Evolutionary conservation across 2,888 invertebrate genomes (phyloP), one percentile per base, ranked within the genome.

Genomic region (Drosophila quinaria): DNA sequence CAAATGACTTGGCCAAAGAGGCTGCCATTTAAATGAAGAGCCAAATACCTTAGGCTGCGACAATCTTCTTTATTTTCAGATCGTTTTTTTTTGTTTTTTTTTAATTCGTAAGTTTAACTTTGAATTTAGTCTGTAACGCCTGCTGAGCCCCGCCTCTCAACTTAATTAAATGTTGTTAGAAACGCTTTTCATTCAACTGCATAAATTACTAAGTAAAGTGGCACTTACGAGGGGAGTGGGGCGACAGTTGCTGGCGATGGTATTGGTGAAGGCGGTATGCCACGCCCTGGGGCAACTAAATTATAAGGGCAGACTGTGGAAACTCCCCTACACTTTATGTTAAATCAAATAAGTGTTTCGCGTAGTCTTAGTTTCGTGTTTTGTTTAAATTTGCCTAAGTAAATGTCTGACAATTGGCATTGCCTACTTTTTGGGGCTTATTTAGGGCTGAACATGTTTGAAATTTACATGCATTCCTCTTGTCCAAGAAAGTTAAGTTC

Each of bases 131-230:
- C 50, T 69, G 75, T 50, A 58, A 75, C 73, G 64, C 78, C 77
- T 44, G 10, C 56, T 22, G 22, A 8, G 46, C 49, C 19, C 55
- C 73, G 33, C 55, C 80, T 46, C 64, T 51, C 58, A 70, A 86
- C 86, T 80, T 86, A 85, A 85, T 85, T 86, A 86, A 85, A 85
- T 85, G 82, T 84, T 83, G 82, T 80, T 81, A 74, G 75, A 80
- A 82, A 82, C 73, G 84, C 84, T 84, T 85, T 86, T 81, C 80
- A 80, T 84, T 85, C 74, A 69, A 81, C 80, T 80, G 84, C 84
- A 85, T 85, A 85, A 85, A 85, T 85, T 85, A 85, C 84, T 78
- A 84, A 83, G 80, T 79, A 80, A 83, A 82, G 81, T 81, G 74
- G 51, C 83, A 81, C 83, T 83, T 81, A 77, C 19, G 55, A 55